These are phyloP conservation scores for Sylvietta virens DNA, from an alignment of 2,113 vertebrate species.

Conservation along the genomic window DNA sequence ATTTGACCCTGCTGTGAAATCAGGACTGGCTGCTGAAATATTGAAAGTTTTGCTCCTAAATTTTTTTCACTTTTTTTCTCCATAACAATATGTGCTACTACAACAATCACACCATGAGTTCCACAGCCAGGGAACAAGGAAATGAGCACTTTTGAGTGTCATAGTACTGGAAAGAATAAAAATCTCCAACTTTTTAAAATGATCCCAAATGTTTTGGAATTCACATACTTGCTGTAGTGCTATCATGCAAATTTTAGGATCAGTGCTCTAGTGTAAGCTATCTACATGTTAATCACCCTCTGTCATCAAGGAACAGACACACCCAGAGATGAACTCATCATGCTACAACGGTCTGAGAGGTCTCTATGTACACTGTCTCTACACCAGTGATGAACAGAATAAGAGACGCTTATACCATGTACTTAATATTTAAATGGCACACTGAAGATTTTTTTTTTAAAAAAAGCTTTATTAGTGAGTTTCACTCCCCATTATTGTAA, in stretches of 20 bases:
- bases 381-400: neutral
- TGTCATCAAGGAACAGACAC: neutral
- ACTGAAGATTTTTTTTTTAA: neutral
- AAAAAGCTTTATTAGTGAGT: neutral
- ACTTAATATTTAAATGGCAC: neutral
- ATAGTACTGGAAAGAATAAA: neutral
- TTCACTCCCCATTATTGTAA: neutral
- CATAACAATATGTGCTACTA: rapidly evolving
- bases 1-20: neutral
- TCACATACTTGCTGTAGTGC: neutral
- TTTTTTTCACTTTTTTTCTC: neutral
- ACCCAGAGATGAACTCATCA: neutral
- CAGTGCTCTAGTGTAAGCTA: neutral
- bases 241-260: neutral
- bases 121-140: neutral
- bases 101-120: neutral
- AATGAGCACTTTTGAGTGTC: neutral
- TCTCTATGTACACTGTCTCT: neutral
- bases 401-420: neutral
- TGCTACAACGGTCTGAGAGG: rapidly evolving
- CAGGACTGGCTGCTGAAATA: neutral
- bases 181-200: neutral
- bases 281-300: neutral
- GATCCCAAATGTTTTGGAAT: neutral
- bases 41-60: neutral